Evolutionary conservation across 2,113 vertebrate species (phyloP).

Genomic region (Tetraodon nigroviridis): DNA sequence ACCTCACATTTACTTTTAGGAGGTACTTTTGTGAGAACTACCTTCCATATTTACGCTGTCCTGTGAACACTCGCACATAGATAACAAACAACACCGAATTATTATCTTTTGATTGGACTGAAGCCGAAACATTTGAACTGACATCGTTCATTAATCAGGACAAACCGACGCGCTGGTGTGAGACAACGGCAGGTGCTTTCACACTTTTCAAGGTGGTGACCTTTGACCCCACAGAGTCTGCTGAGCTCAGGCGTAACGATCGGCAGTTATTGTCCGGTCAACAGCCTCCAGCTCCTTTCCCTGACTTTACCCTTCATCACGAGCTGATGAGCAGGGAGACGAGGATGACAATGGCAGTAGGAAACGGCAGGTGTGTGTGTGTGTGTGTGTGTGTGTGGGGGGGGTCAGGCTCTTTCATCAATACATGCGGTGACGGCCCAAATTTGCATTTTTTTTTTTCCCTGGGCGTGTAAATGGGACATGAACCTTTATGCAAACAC

Average conservation of each 20-base stretch:
- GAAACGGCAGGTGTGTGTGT: constrained; percentile 23
- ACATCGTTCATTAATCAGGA: no score
- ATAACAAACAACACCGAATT: no score
- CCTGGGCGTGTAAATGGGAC: constrained; percentile 49
- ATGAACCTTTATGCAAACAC: constrained; percentile 64
- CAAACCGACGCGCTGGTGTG: background rate
- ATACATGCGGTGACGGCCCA: constrained; percentile 55
- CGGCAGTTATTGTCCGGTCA: constrained; percentile 48
- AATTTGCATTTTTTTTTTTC: constrained; percentile 62
- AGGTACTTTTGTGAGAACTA: no score
- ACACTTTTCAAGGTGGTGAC: constrained; percentile 55
- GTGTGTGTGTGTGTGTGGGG: constrained; percentile 15
- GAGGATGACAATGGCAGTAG: constrained; percentile 39
- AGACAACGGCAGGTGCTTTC: constrained; percentile 3
- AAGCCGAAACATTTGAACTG: no score
- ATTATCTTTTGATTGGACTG: no score
- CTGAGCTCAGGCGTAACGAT: constrained; percentile 52
- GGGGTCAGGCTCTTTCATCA: constrained; percentile 54
- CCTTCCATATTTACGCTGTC: no score
- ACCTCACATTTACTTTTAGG: background rate
- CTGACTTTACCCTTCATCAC: constrained; percentile 16
- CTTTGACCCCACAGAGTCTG: constrained; percentile 46
- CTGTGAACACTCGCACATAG: no score
- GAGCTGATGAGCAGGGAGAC: constrained; percentile 23
- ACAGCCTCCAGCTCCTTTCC: constrained; percentile 39